Percentiles rank a stretch among this genome's conserved stretches.
phyloP scores from a whole-genome alignment of 1,140 invertebrate genomes.

The Cyclina sinensis region DNA sequence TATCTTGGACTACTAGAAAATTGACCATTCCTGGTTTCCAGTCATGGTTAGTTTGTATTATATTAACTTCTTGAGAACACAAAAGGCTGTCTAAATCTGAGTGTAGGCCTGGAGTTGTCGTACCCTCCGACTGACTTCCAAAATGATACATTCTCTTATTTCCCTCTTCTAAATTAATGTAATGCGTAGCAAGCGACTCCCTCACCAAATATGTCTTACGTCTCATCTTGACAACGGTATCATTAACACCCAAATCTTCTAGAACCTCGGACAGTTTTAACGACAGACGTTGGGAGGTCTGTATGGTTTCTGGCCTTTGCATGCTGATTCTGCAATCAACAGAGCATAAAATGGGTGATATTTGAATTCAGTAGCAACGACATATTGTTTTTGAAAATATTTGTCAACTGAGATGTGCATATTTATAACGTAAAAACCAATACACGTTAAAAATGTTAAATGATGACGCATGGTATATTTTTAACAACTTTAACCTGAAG shows the following conservation, averaged over 20 bases:
- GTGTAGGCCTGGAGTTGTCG: neutral
- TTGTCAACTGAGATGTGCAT: no score
- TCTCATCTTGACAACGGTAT: neutral
- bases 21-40: neutral
- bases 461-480: no score
- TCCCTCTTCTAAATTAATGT: no score
- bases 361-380: no score
- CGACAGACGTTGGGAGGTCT: no score
- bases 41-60: neutral
- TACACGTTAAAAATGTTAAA: no score
- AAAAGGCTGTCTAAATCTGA: neutral
- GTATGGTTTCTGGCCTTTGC: no score
- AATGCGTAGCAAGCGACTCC: neutral
- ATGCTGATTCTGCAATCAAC: no score
- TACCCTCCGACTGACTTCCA: constrained; percentile 4
- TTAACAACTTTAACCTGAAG: no score
- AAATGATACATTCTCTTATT: neutral
- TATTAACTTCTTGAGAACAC: neutral
- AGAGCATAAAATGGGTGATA: no score
- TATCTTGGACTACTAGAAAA: neutral
- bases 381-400: no score
- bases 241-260: neutral
- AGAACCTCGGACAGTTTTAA: neutral
- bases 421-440: no score
- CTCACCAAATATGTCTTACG: neutral